These are phyloP conservation scores for Neogobius melanostomus DNA, from an alignment of 2,113 vertebrate genomes.

Conservation along the genomic window DNA sequence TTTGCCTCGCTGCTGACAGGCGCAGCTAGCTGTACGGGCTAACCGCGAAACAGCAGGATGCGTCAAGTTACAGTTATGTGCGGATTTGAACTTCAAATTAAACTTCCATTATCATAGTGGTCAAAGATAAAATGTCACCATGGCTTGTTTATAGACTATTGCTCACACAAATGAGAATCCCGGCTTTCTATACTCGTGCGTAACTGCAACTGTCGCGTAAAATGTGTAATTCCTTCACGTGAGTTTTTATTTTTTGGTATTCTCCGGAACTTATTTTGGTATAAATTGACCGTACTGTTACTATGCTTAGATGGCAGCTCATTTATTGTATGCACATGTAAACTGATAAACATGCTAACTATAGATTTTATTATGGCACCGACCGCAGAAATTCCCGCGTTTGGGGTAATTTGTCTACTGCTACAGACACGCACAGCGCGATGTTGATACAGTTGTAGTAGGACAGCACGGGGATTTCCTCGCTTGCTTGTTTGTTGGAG, in stretches of 20 bases:
- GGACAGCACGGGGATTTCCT: conserved; percentile 71
- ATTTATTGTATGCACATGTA: conserved; percentile 37
- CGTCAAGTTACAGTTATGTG: conserved; percentile 13
- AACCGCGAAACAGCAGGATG: conserved; percentile 11
- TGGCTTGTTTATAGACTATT: background rate
- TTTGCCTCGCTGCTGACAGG: conserved; percentile 53
- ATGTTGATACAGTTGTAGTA: conserved; percentile 38
- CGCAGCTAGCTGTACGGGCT: conserved; percentile 46
- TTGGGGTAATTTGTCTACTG: background rate
- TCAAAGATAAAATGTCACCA: background rate
- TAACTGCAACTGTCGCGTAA: background rate
- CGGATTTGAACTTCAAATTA: conserved; percentile 22
- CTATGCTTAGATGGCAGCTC: conserved; percentile 52
- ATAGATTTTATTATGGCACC: background rate
- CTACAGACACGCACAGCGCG: conserved; percentile 4
- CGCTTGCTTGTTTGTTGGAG: conserved; percentile 65
- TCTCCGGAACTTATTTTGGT: conserved; percentile 8
- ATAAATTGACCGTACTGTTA: conserved; percentile 12
- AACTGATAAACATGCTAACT: conserved; percentile 23
- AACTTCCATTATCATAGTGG: background rate
- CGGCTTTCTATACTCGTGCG: background rate
- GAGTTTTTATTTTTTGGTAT: conserved; percentile 32
- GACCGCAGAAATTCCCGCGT: background rate
- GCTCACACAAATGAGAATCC: background rate
- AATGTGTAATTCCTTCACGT: background rate